Evolutionary conservation across 2,113 vertebrate species (phyloP).

Genomic region (Ameiurus melas): DNA sequence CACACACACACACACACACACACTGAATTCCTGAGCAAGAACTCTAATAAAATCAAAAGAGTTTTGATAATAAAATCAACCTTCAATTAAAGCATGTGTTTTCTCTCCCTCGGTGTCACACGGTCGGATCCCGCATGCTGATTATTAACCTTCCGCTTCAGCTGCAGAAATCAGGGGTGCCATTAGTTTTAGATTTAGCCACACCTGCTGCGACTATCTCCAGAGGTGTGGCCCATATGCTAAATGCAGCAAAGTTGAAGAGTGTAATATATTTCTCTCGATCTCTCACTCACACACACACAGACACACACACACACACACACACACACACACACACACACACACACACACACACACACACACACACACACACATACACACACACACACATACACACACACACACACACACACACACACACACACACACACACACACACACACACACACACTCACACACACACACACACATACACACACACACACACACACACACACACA

Average conservation of each 20-base stretch:
- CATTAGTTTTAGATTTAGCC: neutral
- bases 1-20: neutral
- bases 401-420: no score
- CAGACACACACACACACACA: neutral
- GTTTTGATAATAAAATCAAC: conserved; percentile 17
- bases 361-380: no score
- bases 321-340: conserved; percentile 2
- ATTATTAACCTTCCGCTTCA: conserved; percentile 18
- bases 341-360: neutral
- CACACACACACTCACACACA: no score
- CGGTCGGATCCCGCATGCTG: neutral
- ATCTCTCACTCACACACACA: neutral
- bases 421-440: no score
- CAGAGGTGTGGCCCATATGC: conserved; percentile 17
- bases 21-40: neutral
- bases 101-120: neutral
- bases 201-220: conserved; percentile 1
- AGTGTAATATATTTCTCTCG: neutral
- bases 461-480: no score
- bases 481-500: no score
- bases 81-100: conserved; percentile 49
- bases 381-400: no score
- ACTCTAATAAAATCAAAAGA: neutral
- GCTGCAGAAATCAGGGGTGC: conserved; percentile 23
- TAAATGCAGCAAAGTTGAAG: conserved; percentile 6